Base-by-base conservation (phyloP, 2,113 vertebrate species). In the Octodon degus region DNA sequence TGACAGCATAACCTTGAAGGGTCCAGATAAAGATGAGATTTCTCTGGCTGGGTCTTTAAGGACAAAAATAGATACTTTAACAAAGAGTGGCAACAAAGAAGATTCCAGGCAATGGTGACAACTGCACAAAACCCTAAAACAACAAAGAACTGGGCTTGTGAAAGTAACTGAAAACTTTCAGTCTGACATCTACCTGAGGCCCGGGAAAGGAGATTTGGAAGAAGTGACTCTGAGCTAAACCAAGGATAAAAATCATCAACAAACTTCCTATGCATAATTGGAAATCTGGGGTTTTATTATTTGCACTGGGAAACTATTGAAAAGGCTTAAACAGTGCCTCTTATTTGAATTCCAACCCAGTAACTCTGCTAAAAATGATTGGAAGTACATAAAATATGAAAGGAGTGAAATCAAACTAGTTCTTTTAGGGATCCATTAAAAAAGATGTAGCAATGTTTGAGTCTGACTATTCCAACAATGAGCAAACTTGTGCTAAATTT, bases 401-500 rank as follows among this genome's bases (percentile, higher is more conserved):
- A 83, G 7, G n/a, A 20, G 9, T 17, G 30, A 86, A 67, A 86
- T 11, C 20, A 96, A 5, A 24, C 2, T 34, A 24, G 7, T 65
- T 89, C 14, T 86, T 95, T 82, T 53, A 50, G 2, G 1, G 37
- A 91, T 32, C 13, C 60, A 72, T 12, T 16, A 79, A 85, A 77
- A 77, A 62, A 11, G 43, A 43, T 43, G 43, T 43, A 43, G 43
- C 5, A 43, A 70, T 63, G 24, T 68, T 96, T 95, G 60, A 93
- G 30, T 76, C 27, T 14, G 76, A 76, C 22, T 2, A 84, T 89
- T 82, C 53, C 30, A 60, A 83, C 67, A 92, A 86, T 76, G 93
- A 40, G 84, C 79, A 86, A 32, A 93, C 4, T 34, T 24, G 27
- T 85, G 2, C 32, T 89, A 34, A 94, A 90, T 95, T 86, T 95